Base-by-base conservation (phyloP, 2,888 invertebrate genomes). In the Agonum fuliginosum region DNA sequence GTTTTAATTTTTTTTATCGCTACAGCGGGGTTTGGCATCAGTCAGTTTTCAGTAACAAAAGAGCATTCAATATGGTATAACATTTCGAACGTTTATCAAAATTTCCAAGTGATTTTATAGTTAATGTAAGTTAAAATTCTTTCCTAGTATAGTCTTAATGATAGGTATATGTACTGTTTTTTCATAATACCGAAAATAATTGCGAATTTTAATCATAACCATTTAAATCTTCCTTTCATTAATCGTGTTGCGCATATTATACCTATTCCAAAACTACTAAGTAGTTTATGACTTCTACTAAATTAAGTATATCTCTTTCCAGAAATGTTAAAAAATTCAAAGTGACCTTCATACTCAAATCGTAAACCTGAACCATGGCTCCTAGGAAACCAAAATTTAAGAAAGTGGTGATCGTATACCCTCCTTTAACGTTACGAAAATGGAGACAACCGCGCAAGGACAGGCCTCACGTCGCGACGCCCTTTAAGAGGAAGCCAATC, bases 391-490 rank as follows among this genome's bases (percentile, higher is more conserved):
- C 30, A 30, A 62, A 34, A 17, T 27, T 12, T 5, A 12, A 5
- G 27, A 67, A 80, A 69, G 81, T 81, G 3, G 79, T 79, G 20
- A 86, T 86, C 19, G 81, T 82, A 2, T 86, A 86, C 78, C 86
- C 86, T 0, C 85, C 86, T 2, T 82, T 86, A 1, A 81, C 84
- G 0, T 83, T 83, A 0, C 83, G 81, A 79, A 86, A 83, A 84
- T 86, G 86, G 86, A 82, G 85, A 43, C 85, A 86, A 0, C 86
- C 86, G 2, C 83, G 85, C 30, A 67, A 82, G 2, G 83, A 85
- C 30, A 67, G 82, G 4, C 70, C 69, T 3, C 77, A 77, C 12
- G 58, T 70, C 2, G 41, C 77, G 1, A 34, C 34, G 3, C 77
- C 77, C 3, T 37, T 51, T 10, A 22, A 77, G 3, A 48, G 77